A percentile compares a stretch with the other conserved stretches of the same genome.
phyloP scores from a whole-genome alignment of 2,113 vertebrate species.

The Cnemophilus loriae region DNA sequence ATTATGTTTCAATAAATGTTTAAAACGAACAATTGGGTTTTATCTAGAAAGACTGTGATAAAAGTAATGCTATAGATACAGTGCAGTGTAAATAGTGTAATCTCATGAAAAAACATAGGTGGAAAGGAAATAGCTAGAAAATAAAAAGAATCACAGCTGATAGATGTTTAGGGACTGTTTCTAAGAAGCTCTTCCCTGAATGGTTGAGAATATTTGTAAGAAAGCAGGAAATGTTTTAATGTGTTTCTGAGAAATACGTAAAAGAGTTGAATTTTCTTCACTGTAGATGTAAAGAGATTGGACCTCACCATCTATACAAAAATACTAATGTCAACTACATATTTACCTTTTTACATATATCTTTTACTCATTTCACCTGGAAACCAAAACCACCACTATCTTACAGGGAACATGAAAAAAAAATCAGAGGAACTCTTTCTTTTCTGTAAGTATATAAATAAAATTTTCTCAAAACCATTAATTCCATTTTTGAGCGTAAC shows the following conservation, averaged over 20 bases:
- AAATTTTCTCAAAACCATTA: background rate
- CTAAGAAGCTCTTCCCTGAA: background rate
- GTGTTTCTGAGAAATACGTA: background rate
- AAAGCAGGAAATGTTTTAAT: background rate
- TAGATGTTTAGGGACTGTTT: background rate
- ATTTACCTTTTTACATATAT: background rate
- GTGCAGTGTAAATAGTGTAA: background rate
- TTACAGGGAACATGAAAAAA: fast-evolving
- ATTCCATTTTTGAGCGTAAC: background rate
- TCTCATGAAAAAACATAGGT: background rate
- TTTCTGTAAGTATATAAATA: background rate
- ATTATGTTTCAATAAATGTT: background rate
- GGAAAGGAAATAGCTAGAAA: background rate
- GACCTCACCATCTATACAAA: background rate
- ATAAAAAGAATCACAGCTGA: background rate
- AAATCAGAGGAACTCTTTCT: background rate
- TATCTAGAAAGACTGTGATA: background rate
- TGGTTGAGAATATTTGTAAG: background rate
- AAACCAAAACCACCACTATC: background rate
- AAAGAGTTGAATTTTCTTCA: background rate
- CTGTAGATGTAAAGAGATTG: background rate
- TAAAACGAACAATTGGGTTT: background rate
- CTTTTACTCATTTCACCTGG: background rate
- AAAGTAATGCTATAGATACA: background rate
- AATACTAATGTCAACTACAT: background rate